Evolutionary conservation across 2,888 invertebrate genomes (phyloP).

Genomic region (Leucophenga montana): DNA sequence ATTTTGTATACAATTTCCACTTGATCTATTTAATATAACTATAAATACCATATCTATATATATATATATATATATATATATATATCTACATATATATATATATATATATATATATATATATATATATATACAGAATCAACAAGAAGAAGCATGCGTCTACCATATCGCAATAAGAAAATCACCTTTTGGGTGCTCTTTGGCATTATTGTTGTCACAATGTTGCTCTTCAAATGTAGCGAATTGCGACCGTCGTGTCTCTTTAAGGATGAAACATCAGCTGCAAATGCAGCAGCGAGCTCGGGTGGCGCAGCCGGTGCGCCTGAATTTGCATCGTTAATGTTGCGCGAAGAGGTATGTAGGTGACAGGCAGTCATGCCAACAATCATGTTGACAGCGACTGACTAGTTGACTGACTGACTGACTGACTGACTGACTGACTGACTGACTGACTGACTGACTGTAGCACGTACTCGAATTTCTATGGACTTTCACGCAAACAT

Average conservation of each 20-base stretch:
- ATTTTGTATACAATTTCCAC: no score
- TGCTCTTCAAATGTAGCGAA: conserved; percentile 73
- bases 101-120: conserved; percentile 5
- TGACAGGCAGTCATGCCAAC: background rate
- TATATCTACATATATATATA: background rate
- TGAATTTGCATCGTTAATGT: conserved; percentile 64
- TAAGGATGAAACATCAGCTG: conserved; percentile 60
- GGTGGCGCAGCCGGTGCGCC: conserved; percentile 40
- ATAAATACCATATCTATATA: conserved; percentile 16
- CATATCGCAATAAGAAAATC: conserved; percentile 72
- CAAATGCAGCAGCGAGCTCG: conserved; percentile 11
- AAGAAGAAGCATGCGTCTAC: conserved; percentile 68
- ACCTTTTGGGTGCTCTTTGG: conserved; percentile 71
- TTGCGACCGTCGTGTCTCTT: conserved; percentile 72
- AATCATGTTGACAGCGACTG: no score
- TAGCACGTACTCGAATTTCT: background rate
- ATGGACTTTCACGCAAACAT: background rate
- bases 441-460: no score
- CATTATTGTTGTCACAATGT: conserved; percentile 71
- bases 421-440: no score
- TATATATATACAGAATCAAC: background rate
- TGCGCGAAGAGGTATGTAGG: conserved; percentile 70
- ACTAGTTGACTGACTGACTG: no score
- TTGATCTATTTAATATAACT: background rate
- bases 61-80: background rate